phyloP scores from a whole-genome alignment of 2,113 vertebrate species.

The Hucho hucho region DNA sequence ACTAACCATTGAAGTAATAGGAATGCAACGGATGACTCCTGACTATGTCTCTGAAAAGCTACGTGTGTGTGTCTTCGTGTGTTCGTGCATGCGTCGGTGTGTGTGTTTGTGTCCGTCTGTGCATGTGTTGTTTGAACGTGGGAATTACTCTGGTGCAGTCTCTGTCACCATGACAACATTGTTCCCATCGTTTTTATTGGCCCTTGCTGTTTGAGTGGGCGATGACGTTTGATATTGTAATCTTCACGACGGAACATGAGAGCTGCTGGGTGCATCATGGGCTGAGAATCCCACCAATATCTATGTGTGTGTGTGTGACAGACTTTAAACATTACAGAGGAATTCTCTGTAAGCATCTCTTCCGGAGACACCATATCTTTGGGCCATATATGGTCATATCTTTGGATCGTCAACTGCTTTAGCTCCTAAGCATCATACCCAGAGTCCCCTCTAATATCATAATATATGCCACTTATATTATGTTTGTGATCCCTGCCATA shows the following conservation, averaged over 20 bases:
- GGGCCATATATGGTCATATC: not conserved
- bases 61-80: constrained; percentile 5
- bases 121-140: constrained; percentile 29
- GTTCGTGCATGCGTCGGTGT: not conserved
- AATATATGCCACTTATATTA: too few species aligned
- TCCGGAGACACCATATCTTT: not conserved
- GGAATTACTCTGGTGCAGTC: constrained; percentile 58
- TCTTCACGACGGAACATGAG: constrained; percentile 59
- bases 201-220: constrained; percentile 50
- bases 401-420: not conserved
- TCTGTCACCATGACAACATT: constrained; percentile 77
- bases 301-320: not conserved
- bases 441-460: not conserved
- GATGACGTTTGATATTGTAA: constrained; percentile 67
- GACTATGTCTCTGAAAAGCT: constrained; percentile 48
- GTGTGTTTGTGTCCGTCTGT: constrained; percentile 22
- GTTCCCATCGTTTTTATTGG: constrained; percentile 44
- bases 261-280: constrained; percentile 53
- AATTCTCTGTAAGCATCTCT: not conserved
- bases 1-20: constrained; percentile 56
- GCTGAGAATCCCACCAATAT: constrained; percentile 20
- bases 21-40: constrained; percentile 49
- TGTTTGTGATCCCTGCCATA: too few species aligned
- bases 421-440: not conserved
- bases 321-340: not conserved